Conservation (phyloP, 2,888 invertebrate species). For the Tenthredo livida region DNA sequence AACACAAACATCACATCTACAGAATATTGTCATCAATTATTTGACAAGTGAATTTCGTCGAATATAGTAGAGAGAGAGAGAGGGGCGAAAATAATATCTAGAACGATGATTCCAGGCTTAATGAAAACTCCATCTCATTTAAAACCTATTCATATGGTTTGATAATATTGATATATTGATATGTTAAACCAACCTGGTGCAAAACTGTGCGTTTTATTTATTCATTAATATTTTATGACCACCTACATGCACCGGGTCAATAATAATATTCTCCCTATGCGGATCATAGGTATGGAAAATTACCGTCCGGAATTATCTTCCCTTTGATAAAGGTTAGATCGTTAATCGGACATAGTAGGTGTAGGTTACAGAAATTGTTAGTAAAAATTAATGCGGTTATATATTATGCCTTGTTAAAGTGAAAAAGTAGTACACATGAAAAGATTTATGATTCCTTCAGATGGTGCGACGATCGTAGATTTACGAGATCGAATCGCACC, state of each 20-base stretch:
- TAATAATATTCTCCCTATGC: background rate
- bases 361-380: background rate
- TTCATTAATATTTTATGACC: constrained; percentile 3
- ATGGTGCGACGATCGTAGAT: background rate
- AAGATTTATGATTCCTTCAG: background rate
- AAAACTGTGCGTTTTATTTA: background rate
- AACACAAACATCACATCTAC: background rate
- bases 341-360: background rate
- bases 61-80: no score
- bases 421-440: background rate
- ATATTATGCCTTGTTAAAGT: background rate
- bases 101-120: background rate
- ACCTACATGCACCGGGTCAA: constrained; percentile 14
- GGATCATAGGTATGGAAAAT: background rate
- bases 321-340: background rate
- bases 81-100: background rate
- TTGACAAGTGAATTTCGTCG: background rate
- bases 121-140: background rate
- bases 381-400: no score
- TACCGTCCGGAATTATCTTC: background rate
- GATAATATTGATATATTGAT: background rate
- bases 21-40: background rate
- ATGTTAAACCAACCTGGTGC: background rate
- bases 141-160: background rate
- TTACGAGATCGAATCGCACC: background rate